Evolutionary conservation across 2,113 vertebrate genomes (phyloP).

Genomic region (Tenebrosternarchus preto): DNA sequence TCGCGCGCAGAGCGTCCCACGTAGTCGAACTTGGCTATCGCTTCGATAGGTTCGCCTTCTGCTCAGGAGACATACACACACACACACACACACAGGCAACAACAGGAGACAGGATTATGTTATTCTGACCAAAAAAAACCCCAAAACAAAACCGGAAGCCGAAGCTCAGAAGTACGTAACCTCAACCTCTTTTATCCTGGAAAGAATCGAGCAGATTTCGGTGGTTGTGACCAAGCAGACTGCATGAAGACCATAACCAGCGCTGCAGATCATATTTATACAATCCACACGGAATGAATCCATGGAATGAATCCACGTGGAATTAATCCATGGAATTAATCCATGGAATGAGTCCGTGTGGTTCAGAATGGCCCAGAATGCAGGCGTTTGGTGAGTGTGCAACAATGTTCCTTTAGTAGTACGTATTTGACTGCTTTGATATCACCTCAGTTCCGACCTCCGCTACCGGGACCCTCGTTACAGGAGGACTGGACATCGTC

Average conservation of each 20-base stretch:
- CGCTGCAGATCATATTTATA: slow-evolving; percentile 63
- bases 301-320: slow-evolving; percentile 56
- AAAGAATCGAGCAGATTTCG: slow-evolving; percentile 12
- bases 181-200: not conserved
- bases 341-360: slow-evolving; percentile 54
- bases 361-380: slow-evolving; percentile 50
- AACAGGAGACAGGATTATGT: not conserved
- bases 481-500: slow-evolving; percentile 19
- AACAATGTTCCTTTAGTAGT: not conserved
- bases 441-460: not conserved
- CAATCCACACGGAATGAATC: slow-evolving; percentile 55
- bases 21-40: slow-evolving; percentile 98
- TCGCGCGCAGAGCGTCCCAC: slow-evolving; percentile 91
- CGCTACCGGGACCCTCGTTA: slow-evolving; percentile 10
- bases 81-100: not conserved
- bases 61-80: slow-evolving; percentile 57
- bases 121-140: too few relatives aligned
- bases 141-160: not conserved
- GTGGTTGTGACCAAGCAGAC: not conserved
- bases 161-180: not conserved
- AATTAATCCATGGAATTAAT: slow-evolving; percentile 59
- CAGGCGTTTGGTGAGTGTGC: slow-evolving; percentile 41
- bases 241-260: slow-evolving; percentile 44
- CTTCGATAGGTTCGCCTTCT: slow-evolving; percentile 98
- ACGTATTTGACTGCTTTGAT: not conserved